Conservation (phyloP, 2,888 invertebrate species). For the Trichacis sp. region DNA sequence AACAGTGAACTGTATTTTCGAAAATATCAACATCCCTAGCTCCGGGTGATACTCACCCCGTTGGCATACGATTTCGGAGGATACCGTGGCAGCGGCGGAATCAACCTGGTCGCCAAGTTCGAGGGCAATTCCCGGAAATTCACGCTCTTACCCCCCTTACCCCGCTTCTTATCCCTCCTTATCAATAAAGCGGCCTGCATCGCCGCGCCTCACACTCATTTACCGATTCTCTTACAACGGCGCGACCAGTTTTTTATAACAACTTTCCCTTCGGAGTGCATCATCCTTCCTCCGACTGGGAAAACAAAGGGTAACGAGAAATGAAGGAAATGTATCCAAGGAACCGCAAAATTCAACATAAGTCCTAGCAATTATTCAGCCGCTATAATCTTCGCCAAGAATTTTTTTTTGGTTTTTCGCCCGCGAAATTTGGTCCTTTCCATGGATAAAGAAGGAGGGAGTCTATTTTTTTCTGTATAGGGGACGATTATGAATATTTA, state of each 20-base stretch:
- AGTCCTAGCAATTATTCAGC: conserved; percentile 3
- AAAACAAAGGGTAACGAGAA: not conserved
- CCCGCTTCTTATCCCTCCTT: conserved; percentile 89
- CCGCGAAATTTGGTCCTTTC: not conserved
- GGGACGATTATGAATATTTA: too few relatives aligned
- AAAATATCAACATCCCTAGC: conserved; percentile 17
- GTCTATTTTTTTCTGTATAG: too few relatives aligned
- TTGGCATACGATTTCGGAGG: conserved; percentile 77
- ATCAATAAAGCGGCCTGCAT: conserved; percentile 95
- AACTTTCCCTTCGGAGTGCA: too few relatives aligned
- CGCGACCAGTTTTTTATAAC: conserved; percentile 1
- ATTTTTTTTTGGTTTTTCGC: not conserved
- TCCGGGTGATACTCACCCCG: conserved; percentile 61
- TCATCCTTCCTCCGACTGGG: too few relatives aligned
- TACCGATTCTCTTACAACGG: conserved; percentile 45
- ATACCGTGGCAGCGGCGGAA: conserved; percentile 89
- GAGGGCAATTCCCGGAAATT: conserved; percentile 84
- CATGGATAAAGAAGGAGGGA: too few relatives aligned
- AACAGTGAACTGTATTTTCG: too few relatives aligned
- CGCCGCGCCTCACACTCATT: conserved; percentile 65
- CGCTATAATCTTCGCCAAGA: not conserved
- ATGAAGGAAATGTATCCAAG: not conserved
- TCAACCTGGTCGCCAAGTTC: conserved; percentile 88
- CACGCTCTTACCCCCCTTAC: conserved; percentile 83
- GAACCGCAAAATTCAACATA: too few relatives aligned